Evolutionary conservation across 2,888 invertebrate species (phyloP), one percentile per base, ranked within the genome.

Genomic region (Pristionchus arcanus): DNA sequence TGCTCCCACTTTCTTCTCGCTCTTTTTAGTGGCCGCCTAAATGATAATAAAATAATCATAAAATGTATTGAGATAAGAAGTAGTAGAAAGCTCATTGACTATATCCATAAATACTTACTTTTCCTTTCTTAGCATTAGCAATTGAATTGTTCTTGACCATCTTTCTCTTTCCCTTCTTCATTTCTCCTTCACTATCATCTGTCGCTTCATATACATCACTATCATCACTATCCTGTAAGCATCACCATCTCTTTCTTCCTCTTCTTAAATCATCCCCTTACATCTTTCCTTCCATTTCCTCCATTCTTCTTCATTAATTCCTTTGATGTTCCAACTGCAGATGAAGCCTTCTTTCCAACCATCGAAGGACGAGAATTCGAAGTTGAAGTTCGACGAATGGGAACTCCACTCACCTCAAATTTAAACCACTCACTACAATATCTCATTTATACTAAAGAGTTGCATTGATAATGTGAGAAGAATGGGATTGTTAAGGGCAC

Each of bases 161-260:
- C 71, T 74, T 74, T 34, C 42, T 85, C 85, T 59, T 85, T 42
- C 31, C 71, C 31, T 87, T 66, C 87, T 68, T 87, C 68, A 31
- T 87, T 37, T 68, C 49, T 28, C 31, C 31, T 11, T 87, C 42
- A 68, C 49, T 68, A 21, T 68, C 37, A 16, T 86, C 87, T 2
- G 66, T 68, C 66, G 66, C 87, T 34, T 87, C 68, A 25, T 87
- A 66, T 21, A 42, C n/a, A 68, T 87, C 87, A 87, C 87, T 87
- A 42, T 42, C 87, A 7, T 87, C 87, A 42, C 68, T 68, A 66
- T 85, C 85, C 34, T 34, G 71, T 19, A 74, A n/a, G 16, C n/a
- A n/a, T 25, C n/a, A n/a, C n/a, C 68, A 15, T 28, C 68, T n/a
- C 68, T 28, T 25, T 28, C 25, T n/a, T 68, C 68, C 68, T 31